Evolutionary conservation across 2,888 invertebrate species (phyloP).

Genomic region (Tipula vernalis): DNA sequence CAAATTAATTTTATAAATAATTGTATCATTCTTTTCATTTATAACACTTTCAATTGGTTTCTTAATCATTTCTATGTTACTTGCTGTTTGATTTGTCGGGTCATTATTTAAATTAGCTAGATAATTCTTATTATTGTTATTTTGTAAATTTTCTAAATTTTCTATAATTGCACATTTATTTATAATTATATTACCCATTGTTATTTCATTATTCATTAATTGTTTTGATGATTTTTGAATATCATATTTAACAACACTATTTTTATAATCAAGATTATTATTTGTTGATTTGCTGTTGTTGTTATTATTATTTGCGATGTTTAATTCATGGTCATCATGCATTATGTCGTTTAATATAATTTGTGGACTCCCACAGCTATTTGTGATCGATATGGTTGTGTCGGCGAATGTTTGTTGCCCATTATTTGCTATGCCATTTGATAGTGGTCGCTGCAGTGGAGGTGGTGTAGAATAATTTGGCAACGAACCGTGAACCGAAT

Average conservation of each 20-base stretch:
- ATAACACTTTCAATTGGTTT: conserved; percentile 7
- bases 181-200: conserved; percentile 10
- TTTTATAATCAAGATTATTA: background rate
- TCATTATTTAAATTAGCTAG: background rate
- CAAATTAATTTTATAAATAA: conserved; percentile 9
- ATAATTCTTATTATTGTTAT: background rate
- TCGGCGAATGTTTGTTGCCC: background rate
- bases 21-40: conserved; percentile 1
- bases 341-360: background rate
- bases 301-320: background rate
- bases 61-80: background rate
- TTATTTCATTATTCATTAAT: conserved; percentile 8
- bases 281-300: background rate
- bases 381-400: background rate
- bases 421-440: background rate
- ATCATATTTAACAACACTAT: background rate
- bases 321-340: background rate
- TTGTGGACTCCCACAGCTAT: background rate
- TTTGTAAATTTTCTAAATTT: conserved; percentile 9
- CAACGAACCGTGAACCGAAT: conserved; percentile 14
- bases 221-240: background rate
- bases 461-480: conserved; percentile 11
- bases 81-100: background rate
- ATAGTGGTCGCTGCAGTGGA: background rate
- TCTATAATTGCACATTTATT: conserved; percentile 11